Evolutionary conservation across 2,797 vertebrate species (phyloP).

Genomic region (Zenarchopterus dispar): DNA sequence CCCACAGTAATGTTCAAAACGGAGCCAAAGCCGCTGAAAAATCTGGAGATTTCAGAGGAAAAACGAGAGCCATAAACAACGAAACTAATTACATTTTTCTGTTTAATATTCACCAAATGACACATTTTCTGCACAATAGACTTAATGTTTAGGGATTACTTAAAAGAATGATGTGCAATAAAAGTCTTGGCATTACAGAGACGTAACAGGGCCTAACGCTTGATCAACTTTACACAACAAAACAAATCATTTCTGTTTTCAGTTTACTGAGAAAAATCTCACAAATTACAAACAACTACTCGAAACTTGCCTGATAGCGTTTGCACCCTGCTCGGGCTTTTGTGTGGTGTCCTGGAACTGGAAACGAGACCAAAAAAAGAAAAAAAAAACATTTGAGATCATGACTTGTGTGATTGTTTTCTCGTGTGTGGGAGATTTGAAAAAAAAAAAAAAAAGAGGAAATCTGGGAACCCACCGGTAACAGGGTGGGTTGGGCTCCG

Average conservation of each 20-base stretch:
- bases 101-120: too few relatives aligned
- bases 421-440: neutral
- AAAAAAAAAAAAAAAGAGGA: neutral
- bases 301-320: slow-evolving; percentile 85
- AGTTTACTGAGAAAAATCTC: too few relatives aligned
- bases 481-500: fast-evolving
- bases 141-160: too few relatives aligned
- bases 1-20: slow-evolving; percentile 60
- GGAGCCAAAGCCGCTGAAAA: slow-evolving; percentile 75
- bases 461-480: slow-evolving; percentile 27
- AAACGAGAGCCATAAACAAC: too few relatives aligned
- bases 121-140: too few relatives aligned
- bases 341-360: slow-evolving; percentile 57
- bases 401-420: neutral
- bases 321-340: slow-evolving; percentile 88
- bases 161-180: too few relatives aligned
- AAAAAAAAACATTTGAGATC: neutral
- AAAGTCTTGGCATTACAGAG: too few relatives aligned
- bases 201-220: too few relatives aligned
- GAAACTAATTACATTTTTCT: too few relatives aligned
- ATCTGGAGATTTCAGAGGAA: slow-evolving; percentile 69
- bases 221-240: too few relatives aligned
- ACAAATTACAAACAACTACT: neutral
- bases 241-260: too few relatives aligned
- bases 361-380: slow-evolving; percentile 8